Conservation (phyloP, 1,140 invertebrate species). For the Psilanteris sp. region DNA sequence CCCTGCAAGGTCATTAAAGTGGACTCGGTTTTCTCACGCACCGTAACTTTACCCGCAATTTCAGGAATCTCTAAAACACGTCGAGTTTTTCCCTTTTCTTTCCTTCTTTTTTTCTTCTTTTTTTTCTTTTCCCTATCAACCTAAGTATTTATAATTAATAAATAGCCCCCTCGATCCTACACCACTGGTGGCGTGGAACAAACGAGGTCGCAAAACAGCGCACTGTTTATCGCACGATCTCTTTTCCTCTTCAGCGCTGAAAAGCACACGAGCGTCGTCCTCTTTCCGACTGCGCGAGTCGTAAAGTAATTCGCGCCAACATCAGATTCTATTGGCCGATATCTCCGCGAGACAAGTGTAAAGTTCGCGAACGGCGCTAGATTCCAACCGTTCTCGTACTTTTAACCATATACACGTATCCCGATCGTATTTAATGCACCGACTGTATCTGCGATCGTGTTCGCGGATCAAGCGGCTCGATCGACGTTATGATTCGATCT, state of each 20-base stretch:
- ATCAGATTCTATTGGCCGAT: constrained; percentile 47
- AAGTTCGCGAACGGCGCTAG: constrained; percentile 57
- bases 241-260: constrained; percentile 11
- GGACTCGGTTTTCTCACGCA: constrained; percentile 71
- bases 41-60: constrained; percentile 41
- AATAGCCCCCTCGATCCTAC: too few species aligned
- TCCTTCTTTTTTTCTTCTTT: too few species aligned
- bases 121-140: too few species aligned
- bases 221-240: constrained; percentile 24
- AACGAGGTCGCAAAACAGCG: too few species aligned
- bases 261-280: constrained; percentile 25
- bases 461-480: constrained; percentile 39
- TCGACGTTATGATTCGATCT: constrained; percentile 52
- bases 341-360: constrained; percentile 60
- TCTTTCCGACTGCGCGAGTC: constrained; percentile 33
- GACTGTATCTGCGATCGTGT: constrained; percentile 44
- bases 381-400: constrained; percentile 52
- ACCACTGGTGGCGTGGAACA: too few species aligned
- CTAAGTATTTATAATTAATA: too few species aligned
- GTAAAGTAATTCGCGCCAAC: constrained; percentile 53
- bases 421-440: constrained; percentile 38
- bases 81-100: neutral
- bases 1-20: constrained; percentile 66
- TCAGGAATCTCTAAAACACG: neutral
- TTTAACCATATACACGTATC: constrained; percentile 41